Percentiles rank a stretch among this genome's conserved stretches.
Evolutionary conservation across 1,140 invertebrate species (phyloP).

Genomic region (Listronotus bonariensis): DNA sequence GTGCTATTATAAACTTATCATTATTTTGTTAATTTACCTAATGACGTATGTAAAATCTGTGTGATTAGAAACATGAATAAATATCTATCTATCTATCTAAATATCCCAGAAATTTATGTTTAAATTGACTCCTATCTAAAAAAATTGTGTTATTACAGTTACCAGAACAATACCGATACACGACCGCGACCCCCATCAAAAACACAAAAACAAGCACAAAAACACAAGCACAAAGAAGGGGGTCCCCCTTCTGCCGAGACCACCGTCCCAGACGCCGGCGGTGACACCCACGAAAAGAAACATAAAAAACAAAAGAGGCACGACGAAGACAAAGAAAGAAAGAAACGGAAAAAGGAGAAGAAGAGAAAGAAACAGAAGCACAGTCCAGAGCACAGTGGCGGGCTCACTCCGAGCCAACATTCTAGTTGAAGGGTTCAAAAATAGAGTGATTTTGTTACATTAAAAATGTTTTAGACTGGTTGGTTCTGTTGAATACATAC

Average conservation of each 20-base stretch:
- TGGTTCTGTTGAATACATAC: no score
- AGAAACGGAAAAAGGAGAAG: slow-evolving; percentile 94
- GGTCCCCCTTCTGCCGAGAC: slow-evolving; percentile 74
- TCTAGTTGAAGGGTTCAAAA: slow-evolving; percentile 32
- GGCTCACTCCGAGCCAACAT: slow-evolving; percentile 74
- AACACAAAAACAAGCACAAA: slow-evolving; percentile 94
- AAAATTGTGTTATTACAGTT: slow-evolving; percentile 63
- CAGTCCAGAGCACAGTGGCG: slow-evolving; percentile 81
- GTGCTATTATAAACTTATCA: no score
- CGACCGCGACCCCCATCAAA: slow-evolving; percentile 90
- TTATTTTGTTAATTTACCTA: no score
- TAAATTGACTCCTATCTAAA: no score
- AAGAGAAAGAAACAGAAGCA: slow-evolving; percentile 94
- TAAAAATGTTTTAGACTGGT: no score
- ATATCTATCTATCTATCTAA: no score
- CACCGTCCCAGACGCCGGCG: slow-evolving; percentile 67
- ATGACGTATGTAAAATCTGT: no score
- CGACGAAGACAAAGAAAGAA: slow-evolving; percentile 92
- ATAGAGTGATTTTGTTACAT: not conserved
- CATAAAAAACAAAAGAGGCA: slow-evolving; percentile 94
- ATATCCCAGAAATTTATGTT: no score
- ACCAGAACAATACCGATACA: slow-evolving; percentile 93
- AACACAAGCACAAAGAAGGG: slow-evolving; percentile 91
- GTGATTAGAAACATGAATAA: no score
- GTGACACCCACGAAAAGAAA: slow-evolving; percentile 90